Evolutionary conservation across 2,797 vertebrate species (phyloP), one percentile per base, ranked within the genome.

Genomic region (Clamator glandarius): DNA sequence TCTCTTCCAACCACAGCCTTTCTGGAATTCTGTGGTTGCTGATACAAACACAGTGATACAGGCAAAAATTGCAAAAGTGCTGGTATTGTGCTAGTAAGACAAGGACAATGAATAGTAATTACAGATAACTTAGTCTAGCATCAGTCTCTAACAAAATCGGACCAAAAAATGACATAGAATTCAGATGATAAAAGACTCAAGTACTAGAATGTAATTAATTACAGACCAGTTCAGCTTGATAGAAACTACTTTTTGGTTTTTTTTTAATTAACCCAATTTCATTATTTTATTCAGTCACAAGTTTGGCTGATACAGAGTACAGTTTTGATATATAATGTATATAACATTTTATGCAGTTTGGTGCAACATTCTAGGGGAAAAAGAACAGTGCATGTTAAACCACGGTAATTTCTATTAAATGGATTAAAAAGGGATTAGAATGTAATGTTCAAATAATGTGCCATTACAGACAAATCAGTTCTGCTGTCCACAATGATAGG

Each of bases 241-340:
- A 58, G 23, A 91, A 70, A 41, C 3, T 18, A 73, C 0, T 0
- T 48, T 74, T 81, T 78, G 4, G n/a, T n/a, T n/a, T n/a, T n/a
- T n/a, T n/a, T n/a, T n/a, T n/a, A n/a, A n/a, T 51, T 2, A 59
- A 26, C 3, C 3, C 0, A 50, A 36, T 54, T 91, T 64, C 2
- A 39, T 17, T 73, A 44, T 77, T 84, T 73, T 44, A 61, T 61
- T 72, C 52, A 48, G 36, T 72, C 31, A 64, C 36, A 79, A 1
- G 2, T 76, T 76, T 92, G 23, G 24, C 25, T 36, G 36, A 68
- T 44, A 55, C 25, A 59, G 64, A 44, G 28, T 12, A 28, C 28
- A 41, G 13, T 64, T 77, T 72, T 72, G 18, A 68, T 75, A 31
- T 23, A 18, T 25, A 31, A 8, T 28, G 3, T 23, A 20, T 26